Evolutionary conservation across 2,113 vertebrate genomes (phyloP), one percentile per base, ranked within the genome.

Genomic region (Pelobates fuscus): DNA sequence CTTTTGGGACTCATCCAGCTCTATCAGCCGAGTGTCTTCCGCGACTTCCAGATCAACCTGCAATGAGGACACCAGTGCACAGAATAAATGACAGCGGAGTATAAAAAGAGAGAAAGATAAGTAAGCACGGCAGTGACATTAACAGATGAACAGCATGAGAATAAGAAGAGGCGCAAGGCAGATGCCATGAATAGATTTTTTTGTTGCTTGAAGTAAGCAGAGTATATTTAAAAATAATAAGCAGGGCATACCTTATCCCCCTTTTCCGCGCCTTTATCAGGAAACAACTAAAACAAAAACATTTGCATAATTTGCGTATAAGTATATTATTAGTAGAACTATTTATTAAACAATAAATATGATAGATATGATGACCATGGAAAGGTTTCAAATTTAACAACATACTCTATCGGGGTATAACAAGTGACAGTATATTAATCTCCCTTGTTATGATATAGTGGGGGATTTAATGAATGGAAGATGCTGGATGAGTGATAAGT

Each of bases 1-100:
- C 82, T 94, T 98, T 79, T 96, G 96, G 23, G 97, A 98, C 58
- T 99, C 97, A 68, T 98, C 97, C 82, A 97, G 88, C 76, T 98
- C 97, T 85, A 99, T 92, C 70, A 99, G 84, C 30, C 87, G 91
- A 0, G 93, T 81, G 64, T 98, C 97, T 85, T 99, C 97, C 0
- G 91, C 67, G 0, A 87, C 92, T 77, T 98, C 97, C 18, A 89
- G 80, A 83, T 98, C 97, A 20, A 92, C 88, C 97, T 98, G 85
- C 63, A 62, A 82, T 30, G 15, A 8, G 26, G 73, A 0, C 0
- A 70, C 15, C 8, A 73, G 4, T 23, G 37, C 79, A 12, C 15
- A 0, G n/a, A 64, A 23, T 26, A 70, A 79, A 67, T 12, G 32
- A 77, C 0, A 62, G 17, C 17, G 1, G 30, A 62, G 62, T 37